Conservation (phyloP, 2,888 invertebrate species). For the Polydrusus tereticollis region DNA sequence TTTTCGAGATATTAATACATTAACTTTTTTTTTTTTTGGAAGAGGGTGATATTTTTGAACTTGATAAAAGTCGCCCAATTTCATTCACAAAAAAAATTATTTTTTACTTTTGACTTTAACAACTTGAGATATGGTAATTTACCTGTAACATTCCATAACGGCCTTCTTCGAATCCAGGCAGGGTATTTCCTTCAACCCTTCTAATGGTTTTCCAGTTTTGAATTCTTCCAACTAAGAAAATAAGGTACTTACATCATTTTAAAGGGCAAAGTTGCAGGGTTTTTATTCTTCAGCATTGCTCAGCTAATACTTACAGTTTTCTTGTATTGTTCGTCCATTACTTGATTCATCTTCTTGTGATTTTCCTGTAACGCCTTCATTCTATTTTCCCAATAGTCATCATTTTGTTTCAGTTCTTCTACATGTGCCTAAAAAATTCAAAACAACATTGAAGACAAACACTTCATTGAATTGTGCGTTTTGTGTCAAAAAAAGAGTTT, state of each 20-base stretch:
- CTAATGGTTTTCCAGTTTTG: slow-evolving; percentile 49
- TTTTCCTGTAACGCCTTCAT: slow-evolving; percentile 70
- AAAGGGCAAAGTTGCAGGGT: no score
- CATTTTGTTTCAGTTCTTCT: slow-evolving; percentile 72
- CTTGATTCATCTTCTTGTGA: slow-evolving; percentile 71
- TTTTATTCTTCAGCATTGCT: no score
- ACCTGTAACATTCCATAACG: slow-evolving; percentile 73
- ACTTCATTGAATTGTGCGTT: no score
- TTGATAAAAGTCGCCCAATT: no score
- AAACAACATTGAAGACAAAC: background rate
- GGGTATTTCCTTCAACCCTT: slow-evolving; percentile 63
- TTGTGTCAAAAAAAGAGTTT: no score
- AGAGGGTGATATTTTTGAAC: no score
- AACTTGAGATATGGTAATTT: background rate
- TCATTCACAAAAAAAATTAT: no score
- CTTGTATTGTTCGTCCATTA: slow-evolving; percentile 72
- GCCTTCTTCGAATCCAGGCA: slow-evolving; percentile 71
- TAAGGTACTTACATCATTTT: no score
- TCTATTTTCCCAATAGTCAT: slow-evolving; percentile 73
- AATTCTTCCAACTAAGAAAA: slow-evolving; percentile 57
- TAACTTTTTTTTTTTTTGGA: no score
- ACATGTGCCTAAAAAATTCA: slow-evolving; percentile 66
- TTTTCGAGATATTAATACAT: no score
- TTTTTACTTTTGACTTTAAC: background rate
- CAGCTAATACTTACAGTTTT: slow-evolving; percentile 70